Base-by-base conservation (phyloP, 1,140 invertebrate species). In the Microvelia longipes region DNA sequence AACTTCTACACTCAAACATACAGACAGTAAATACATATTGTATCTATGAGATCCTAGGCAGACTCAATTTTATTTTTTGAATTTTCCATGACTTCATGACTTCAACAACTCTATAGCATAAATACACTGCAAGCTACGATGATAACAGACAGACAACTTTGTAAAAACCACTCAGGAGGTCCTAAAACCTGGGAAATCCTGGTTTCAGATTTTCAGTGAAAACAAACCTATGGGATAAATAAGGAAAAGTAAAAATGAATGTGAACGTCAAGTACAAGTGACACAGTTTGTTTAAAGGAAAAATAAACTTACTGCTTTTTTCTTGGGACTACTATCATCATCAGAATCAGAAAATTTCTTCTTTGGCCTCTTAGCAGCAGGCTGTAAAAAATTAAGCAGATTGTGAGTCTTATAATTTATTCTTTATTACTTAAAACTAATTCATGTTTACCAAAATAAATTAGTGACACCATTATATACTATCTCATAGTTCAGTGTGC, bases 281-380 rank as follows among this genome's bases (percentile, higher is more conserved):
- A n/a, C n/a, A n/a, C n/a, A n/a, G n/a, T n/a, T n/a, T n/a, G n/a
- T n/a, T n/a, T n/a, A n/a, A n/a, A n/a, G n/a, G n/a, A n/a, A n/a
- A 50, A 50, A 50, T 5, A 50, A 5, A 11, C 5, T 50, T 50
- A 50, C 35, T 19, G 35, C 35, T 11, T 5, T 11, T 50, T 50
- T 50, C 35, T 50, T 50, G 19, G 35, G 35, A 11, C 5, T 5
- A 50, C 28, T 68, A 27, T 64, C 67, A 61, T 35, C 25, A 28
- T 71, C 70, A 64, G 66, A 69, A 30, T 71, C 70, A 26, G 70
- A 71, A 19, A 26, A 67, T 28, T n/a, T 25, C 30, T 70, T 70
- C 29, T 70, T 70, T 14, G 70, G 30, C 50, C 70, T 50, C 50
- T 70, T 50, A 19, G 35, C 35, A 50, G 35, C 35, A 50, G 35